These are phyloP conservation scores for Oreochromis tanganicae DNA, from an alignment of 2,113 vertebrate species.

Conservation along the genomic window DNA sequence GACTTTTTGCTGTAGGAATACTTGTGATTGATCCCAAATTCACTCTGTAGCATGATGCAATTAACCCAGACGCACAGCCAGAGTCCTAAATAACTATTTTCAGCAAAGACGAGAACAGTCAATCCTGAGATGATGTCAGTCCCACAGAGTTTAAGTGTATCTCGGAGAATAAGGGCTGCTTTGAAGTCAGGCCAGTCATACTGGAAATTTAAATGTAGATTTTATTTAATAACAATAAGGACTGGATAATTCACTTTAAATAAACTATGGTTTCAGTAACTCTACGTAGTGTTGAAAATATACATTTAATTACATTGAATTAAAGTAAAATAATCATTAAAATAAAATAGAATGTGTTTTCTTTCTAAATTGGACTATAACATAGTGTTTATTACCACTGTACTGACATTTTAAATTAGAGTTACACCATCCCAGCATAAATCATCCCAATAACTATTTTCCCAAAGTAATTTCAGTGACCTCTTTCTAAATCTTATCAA, in stretches of 20 bases:
- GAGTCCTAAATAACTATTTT: neutral
- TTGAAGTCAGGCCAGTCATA: neutral
- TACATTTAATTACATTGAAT: neutral
- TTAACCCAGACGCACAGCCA: neutral
- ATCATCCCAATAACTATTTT: neutral
- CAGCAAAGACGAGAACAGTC: neutral
- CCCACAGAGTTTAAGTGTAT: neutral
- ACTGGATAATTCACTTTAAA: neutral
- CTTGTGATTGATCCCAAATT: neutral
- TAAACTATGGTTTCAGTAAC: neutral
- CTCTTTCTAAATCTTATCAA: neutral
- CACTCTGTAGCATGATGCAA: neutral
- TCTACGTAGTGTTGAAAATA: neutral
- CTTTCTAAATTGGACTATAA: neutral
- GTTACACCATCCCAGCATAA: neutral
- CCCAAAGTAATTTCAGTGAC: neutral
- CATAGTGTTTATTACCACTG: neutral
- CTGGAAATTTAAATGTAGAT: neutral
- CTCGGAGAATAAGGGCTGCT: neutral
- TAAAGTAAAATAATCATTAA: neutral
- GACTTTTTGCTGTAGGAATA: neutral
- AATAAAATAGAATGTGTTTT: neutral
- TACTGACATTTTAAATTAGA: neutral
- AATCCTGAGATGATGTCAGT: neutral
- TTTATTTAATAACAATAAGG: neutral